Evolutionary conservation across 1,140 invertebrate species (phyloP).

Genomic region (Polypedilum vanderplanki): DNA sequence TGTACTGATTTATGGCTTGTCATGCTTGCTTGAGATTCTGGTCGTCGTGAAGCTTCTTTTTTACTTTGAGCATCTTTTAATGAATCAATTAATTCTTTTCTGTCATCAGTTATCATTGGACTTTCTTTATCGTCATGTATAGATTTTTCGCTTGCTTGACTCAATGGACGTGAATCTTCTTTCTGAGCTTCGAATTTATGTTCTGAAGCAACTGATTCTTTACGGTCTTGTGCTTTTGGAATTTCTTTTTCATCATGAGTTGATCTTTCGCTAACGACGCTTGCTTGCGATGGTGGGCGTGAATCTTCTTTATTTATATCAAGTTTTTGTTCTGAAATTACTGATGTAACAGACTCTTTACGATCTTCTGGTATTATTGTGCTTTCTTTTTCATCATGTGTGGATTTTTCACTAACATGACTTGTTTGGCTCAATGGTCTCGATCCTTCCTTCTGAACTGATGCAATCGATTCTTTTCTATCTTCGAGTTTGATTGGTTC

Average conservation of each 20-base stretch:
- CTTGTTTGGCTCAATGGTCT: too few relatives aligned
- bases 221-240: neutral
- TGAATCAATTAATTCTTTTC: neutral
- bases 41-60: neutral
- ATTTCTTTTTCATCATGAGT: neutral
- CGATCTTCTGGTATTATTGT: neutral
- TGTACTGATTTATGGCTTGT: neutral
- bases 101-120: neutral
- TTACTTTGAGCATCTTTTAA: neutral
- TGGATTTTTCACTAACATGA: neutral
- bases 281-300: neutral
- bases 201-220: neutral
- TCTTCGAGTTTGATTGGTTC: neutral
- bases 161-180: constrained; percentile 31
- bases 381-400: neutral
- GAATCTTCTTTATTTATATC: neutral
- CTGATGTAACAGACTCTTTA: neutral
- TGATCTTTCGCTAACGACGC: neutral
- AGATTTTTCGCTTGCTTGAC: neutral
- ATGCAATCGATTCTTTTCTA: too few relatives aligned
- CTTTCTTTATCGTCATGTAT: neutral
- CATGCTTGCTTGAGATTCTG: neutral
- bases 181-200: neutral
- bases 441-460: too few relatives aligned
- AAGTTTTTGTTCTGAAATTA: neutral